Percentiles rank a stretch among this genome's conserved stretches.
These are phyloP conservation scores for Muschampia plurimacula DNA, from an alignment of 2,888 invertebrate species.

Conservation along the genomic window DNA sequence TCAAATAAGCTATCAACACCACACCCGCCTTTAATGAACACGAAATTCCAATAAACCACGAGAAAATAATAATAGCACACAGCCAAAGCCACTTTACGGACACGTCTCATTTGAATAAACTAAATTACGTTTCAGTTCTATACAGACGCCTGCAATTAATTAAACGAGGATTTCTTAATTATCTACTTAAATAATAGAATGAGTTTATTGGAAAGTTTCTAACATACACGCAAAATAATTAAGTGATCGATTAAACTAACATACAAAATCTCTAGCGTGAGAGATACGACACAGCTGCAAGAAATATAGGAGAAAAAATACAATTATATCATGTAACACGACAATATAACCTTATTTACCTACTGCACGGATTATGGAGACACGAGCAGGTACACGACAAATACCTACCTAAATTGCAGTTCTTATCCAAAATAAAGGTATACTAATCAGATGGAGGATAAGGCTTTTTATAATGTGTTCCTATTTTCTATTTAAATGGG, in stretches of 20 bases:
- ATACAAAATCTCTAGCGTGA: constrained; percentile 4
- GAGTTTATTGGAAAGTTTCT: constrained; percentile 78
- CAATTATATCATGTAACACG: no score
- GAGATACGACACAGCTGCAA: not conserved
- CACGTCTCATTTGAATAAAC: constrained; percentile 81
- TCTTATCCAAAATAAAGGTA: constrained; percentile 12
- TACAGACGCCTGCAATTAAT: constrained; percentile 77
- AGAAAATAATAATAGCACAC: constrained; percentile 83
- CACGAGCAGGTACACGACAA: not conserved
- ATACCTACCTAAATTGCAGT: not conserved
- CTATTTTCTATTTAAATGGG: constrained; percentile 9
- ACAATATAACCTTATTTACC: no score
- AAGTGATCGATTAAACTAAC: constrained; percentile 77
- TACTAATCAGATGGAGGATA: constrained; percentile 2
- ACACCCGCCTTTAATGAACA: constrained; percentile 71
- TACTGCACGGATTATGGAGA: no score
- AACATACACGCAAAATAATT: constrained; percentile 80
- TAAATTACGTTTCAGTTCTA: constrained; percentile 75
- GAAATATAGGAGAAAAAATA: no score
- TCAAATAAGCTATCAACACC: constrained; percentile 76
- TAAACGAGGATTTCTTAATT: constrained; percentile 80
- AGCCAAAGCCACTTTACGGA: constrained; percentile 74
- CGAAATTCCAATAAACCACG: constrained; percentile 79
- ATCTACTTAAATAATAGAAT: constrained; percentile 80
- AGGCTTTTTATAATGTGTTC: constrained; percentile 4